Evolutionary conservation across 1,140 invertebrate genomes (phyloP).

Genomic region (Trypoxylus dichotomus): DNA sequence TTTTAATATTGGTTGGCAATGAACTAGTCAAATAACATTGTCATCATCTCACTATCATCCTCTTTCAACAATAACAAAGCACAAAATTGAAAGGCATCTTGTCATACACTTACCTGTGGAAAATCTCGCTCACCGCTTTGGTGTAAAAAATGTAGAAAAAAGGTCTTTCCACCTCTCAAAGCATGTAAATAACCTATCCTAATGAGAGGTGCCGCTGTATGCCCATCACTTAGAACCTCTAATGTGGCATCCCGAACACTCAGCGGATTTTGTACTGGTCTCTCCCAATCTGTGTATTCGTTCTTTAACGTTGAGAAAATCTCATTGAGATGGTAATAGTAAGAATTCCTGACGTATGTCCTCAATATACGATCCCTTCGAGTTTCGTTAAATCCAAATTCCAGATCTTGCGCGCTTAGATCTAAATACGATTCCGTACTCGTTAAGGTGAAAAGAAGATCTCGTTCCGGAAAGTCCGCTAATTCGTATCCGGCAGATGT

Average conservation of each 20-base stretch:
- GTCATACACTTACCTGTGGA: constrained; percentile 63
- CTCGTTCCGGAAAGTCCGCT: constrained; percentile 80
- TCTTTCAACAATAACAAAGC: not conserved
- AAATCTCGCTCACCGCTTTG: constrained; percentile 73
- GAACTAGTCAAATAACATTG: too few relatives aligned
- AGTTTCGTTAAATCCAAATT: constrained; percentile 84
- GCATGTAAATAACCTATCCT: constrained; percentile 80
- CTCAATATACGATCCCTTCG: constrained; percentile 80
- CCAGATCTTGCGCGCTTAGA: constrained; percentile 74
- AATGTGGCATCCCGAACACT: constrained; percentile 75
- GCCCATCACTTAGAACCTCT: constrained; percentile 81
- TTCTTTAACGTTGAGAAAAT: constrained; percentile 89
- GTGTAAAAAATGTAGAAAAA: constrained; percentile 87
- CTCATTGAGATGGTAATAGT: constrained; percentile 86
- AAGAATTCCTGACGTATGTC: constrained; percentile 86
- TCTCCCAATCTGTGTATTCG: constrained; percentile 92
- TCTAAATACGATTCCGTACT: constrained; percentile 72
- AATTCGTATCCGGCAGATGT: constrained; percentile 72
- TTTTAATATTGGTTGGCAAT: too few relatives aligned
- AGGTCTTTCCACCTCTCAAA: constrained; percentile 74
- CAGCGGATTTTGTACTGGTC: constrained; percentile 71
- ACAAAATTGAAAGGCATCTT: not conserved
- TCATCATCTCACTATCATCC: too few relatives aligned
- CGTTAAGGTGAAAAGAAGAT: constrained; percentile 76
- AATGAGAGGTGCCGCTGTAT: constrained; percentile 81